Evolutionary conservation across 2,888 invertebrate species (phyloP), one percentile per base, ranked within the genome.

Genomic region (Ophioninae sp.): DNA sequence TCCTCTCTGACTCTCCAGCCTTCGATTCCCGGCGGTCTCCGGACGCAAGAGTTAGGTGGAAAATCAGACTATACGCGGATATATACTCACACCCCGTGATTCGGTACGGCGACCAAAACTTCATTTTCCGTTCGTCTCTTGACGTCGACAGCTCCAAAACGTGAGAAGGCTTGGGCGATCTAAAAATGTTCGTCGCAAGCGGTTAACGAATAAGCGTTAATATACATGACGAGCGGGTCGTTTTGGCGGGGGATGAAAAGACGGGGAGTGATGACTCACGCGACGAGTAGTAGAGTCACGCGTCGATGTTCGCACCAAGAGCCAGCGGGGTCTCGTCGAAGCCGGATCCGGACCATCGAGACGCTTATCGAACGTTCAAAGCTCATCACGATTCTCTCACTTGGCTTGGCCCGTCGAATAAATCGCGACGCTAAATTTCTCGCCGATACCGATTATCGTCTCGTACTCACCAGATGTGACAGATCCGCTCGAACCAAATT

Each of bases 81-180:
- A 59, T 17, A 79, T 73, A 90, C 92, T 94, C 93, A 96, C 96
- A 94, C 95, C 84, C 91, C 90, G 84, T 94, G 94, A 89, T 94
- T 95, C 84, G 94, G 93, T 30, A 95, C 94, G 1, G 96, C 96
- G 56, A 96, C 93, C 21, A 96, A 91, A 6, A 95, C 95, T 65
- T 92, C 93, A 39, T 90, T 90, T 23, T 73, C 67, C 13, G 94
- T 94, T 82, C 94, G 92, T 59, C 94, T 94, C 89, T 94, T 95
- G 13, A 96, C 93, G 91, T 96, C 96, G 41, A 96, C 94, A 59
- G 94, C 93, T 0, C 96, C 96, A 91, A 93, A 95, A 17, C 92
- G 90, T 13, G 95, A 94, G 75, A 96, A 93, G 80, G 94, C 91
- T 56, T 94, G 92, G 62, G 94, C 93, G 85, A 95, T 91, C 96